Conservation (phyloP, 2,113 vertebrate genomes). For the Chaetodon trifascialis region DNA sequence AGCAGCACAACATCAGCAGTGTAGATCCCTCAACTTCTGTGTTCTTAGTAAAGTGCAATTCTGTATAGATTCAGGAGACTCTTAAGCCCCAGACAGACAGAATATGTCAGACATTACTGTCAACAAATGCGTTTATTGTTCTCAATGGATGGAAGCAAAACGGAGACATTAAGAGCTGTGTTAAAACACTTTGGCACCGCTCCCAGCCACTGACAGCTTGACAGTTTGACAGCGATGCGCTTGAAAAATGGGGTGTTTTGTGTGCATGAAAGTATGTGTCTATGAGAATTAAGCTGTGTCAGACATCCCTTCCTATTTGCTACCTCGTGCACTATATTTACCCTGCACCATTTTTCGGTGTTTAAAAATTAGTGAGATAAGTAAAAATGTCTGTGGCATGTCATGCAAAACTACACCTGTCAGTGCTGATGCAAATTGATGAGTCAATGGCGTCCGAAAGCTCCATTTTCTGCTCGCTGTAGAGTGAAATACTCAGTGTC, state of each 20-base stretch:
- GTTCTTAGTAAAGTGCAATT: constrained; percentile 33
- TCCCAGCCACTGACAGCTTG: constrained; percentile 34
- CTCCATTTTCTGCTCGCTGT: neutral
- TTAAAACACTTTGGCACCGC: constrained; percentile 32
- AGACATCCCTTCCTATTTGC: neutral
- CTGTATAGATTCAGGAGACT: constrained; percentile 23
- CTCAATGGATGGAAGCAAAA: constrained; percentile 40
- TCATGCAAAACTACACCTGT: neutral
- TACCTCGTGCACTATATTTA: neutral
- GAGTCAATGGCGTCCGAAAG: neutral
- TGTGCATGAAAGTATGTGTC: neutral
- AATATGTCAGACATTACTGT: constrained; percentile 38
- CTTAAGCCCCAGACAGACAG: constrained; percentile 26
- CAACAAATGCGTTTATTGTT: constrained; percentile 47
- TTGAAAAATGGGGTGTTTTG: constrained; percentile 4
- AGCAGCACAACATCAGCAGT: neutral
- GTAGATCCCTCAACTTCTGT: constrained; percentile 7
- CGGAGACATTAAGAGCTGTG: constrained; percentile 42
- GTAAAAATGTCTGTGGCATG: neutral
- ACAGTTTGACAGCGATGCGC: neutral
- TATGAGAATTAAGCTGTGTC: neutral
- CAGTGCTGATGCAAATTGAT: neutral
- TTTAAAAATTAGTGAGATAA: neutral
- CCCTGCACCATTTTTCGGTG: neutral
- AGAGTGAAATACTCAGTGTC: neutral